These are phyloP conservation scores for Aldabrachelys gigantea DNA, from an alignment of 2,113 vertebrate genomes.

Conservation along the genomic window DNA sequence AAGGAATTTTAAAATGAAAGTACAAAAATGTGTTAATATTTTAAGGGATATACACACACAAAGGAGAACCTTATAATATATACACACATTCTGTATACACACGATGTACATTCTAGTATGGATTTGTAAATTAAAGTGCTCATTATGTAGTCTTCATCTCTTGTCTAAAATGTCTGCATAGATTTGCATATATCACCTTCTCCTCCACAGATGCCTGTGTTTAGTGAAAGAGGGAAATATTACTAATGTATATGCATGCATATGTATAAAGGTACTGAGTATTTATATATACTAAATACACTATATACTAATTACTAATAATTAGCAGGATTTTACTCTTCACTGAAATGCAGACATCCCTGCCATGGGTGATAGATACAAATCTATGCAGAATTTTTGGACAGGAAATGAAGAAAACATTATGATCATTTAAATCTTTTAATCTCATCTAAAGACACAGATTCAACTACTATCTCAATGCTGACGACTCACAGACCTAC, in stretches of 20 bases:
- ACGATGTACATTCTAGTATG: not conserved
- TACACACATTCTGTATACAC: not conserved
- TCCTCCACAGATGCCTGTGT: slow-evolving; percentile 10
- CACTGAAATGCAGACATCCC: slow-evolving; percentile 32
- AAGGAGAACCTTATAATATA: slow-evolving; percentile 1
- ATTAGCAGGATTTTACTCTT: slow-evolving; percentile 28
- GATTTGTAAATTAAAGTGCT: not conserved
- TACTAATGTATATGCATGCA: not conserved
- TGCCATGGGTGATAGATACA: slow-evolving; percentile 18
- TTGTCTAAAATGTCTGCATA: slow-evolving; percentile 11
- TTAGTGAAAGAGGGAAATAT: not conserved
- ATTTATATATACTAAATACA: not conserved
- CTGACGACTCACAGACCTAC: not conserved
- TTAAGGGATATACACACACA: not conserved
- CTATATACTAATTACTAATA: slow-evolving; percentile 34
- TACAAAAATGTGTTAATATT: not conserved
- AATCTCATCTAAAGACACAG: not conserved
- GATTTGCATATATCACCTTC: slow-evolving; percentile 36
- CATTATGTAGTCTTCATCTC: slow-evolving; percentile 14
- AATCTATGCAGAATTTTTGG: not conserved
- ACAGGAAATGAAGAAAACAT: not conserved
- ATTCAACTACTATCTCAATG: not conserved
- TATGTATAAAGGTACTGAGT: not conserved
- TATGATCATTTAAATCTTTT: not conserved
- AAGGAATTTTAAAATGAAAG: slow-evolving; percentile 10